Percentiles rank a stretch among this genome's conserved stretches.
Conservation (phyloP, 2,113 vertebrate species). For the Sebastes schlegelii region DNA sequence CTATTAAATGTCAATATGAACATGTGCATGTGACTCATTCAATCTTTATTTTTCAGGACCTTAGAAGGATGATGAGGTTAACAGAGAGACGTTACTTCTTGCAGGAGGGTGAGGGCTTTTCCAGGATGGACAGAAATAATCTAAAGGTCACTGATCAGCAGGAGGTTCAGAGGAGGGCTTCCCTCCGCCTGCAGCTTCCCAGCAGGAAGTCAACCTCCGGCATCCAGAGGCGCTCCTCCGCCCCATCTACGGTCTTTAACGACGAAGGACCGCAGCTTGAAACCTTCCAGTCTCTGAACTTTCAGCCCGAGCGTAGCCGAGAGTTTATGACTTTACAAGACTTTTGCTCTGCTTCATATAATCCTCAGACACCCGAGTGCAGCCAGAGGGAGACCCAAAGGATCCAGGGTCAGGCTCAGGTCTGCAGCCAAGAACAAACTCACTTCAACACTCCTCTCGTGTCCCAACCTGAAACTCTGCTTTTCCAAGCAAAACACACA, state of each 20-base stretch:
- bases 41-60: slow-evolving; percentile 36
- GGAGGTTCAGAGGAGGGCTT: slow-evolving; percentile 21
- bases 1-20: neutral
- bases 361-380: slow-evolving; percentile 3
- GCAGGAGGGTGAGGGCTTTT: slow-evolving; percentile 50
- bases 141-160: slow-evolving; percentile 27
- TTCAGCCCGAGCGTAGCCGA: neutral
- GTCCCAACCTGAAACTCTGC: neutral
- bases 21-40: neutral
- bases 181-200: slow-evolving; percentile 16
- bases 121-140: slow-evolving; percentile 64
- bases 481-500: neutral
- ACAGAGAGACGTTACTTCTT: slow-evolving; percentile 59
- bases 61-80: neutral
- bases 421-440: neutral
- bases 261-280: slow-evolving; percentile 3
- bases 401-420: neutral
- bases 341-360: neutral
- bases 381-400: neutral
- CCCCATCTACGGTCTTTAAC: slow-evolving; percentile 15
- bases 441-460: neutral
- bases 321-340: slow-evolving; percentile 12
- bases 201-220: slow-evolving; percentile 41
- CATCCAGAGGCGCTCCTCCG: slow-evolving; percentile 18
- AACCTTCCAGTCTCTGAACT: slow-evolving; percentile 15